A percentile compares a stretch with the other conserved stretches of the same genome.
phyloP scores from a whole-genome alignment of 2,888 invertebrate species.

The Stratiomys singularior region DNA sequence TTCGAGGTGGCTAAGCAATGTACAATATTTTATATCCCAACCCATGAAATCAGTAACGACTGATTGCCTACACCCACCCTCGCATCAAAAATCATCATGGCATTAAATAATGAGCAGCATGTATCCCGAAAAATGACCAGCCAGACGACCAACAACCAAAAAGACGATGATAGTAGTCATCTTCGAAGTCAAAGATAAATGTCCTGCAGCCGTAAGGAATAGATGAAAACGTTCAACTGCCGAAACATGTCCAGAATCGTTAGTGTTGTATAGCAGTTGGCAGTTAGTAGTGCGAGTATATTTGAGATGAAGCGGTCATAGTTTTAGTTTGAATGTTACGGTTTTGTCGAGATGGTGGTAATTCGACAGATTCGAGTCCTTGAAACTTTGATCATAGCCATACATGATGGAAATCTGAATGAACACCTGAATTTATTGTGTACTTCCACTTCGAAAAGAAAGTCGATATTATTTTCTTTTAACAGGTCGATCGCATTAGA shows the following conservation, averaged over 20 bases:
- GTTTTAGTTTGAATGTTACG: neutral
- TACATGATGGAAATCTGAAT: no score
- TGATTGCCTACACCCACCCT: neutral
- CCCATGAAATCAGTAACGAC: no score
- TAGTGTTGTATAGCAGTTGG: conserved; percentile 5
- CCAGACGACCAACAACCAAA: conserved; percentile 25
- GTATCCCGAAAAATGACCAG: conserved; percentile 37
- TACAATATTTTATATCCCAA: no score
- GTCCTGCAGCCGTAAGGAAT: conserved; percentile 41
- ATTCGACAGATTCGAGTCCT: no score
- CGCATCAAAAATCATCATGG: conserved; percentile 45
- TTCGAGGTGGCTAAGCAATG: no score
- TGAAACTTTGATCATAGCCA: no score
- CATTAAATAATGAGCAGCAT: conserved; percentile 52
- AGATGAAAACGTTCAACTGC: conserved; percentile 43
- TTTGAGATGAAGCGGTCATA: neutral
- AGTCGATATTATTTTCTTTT: no score
- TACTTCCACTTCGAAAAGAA: no score
- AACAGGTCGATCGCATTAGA: no score
- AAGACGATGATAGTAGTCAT: conserved; percentile 38
- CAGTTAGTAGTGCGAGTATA: no score
- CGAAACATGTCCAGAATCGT: conserved; percentile 43
- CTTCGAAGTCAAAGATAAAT: conserved; percentile 41
- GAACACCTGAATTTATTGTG: no score
- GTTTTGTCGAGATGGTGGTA: neutral